Evolutionary conservation across 2,888 invertebrate genomes (phyloP), one percentile per base, ranked within the genome.

Genomic region (Automeris io): DNA sequence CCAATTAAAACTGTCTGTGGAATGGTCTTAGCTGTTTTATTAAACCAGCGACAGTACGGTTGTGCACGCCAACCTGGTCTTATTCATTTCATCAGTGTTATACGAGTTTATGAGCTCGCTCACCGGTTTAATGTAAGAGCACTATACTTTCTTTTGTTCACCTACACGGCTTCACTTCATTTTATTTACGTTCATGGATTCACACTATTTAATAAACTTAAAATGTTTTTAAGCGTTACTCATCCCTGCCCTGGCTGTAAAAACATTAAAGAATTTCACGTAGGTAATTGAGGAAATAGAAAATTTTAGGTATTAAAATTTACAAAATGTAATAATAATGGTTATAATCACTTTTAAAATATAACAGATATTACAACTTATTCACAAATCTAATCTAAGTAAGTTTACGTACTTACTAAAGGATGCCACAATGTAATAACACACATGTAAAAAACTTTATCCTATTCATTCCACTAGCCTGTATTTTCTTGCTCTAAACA

Each of bases 81-180:
- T 65, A 67, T 71, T 72, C 69, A 70, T 64, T 68, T 62, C 64
- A 61, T 56, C 65, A 60, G 51, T 49, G 62, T 60, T 51, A 50
- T 61, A 60, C 56, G 63, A 67, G 63, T 78, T 78, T 80, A 79
- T 67, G 77, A 77, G 67, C 70, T 60, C 61, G 62, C 67, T 58
- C 57, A 48, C 60, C 59, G 60, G 61, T 70, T 77, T 70, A 71
- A 68, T 61, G 58, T 61, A 54, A 76, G 70, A 65, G 66, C 64
- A 65, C 75, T 74, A 69, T 57, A 64, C 63, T 54, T 59, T 54
- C 61, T 69, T 65, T 74, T 77, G 64, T 76, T 64, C 60, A 56
- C 56, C 54, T 56, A 53, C 54, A 51, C 54, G 47, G 56, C 63
- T 65, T 59, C 57, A 63, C 54, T 63, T 58, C 61, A 54, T 66